phyloP scores from a whole-genome alignment of 2,797 vertebrate genomes.

The Spinus pinus region DNA sequence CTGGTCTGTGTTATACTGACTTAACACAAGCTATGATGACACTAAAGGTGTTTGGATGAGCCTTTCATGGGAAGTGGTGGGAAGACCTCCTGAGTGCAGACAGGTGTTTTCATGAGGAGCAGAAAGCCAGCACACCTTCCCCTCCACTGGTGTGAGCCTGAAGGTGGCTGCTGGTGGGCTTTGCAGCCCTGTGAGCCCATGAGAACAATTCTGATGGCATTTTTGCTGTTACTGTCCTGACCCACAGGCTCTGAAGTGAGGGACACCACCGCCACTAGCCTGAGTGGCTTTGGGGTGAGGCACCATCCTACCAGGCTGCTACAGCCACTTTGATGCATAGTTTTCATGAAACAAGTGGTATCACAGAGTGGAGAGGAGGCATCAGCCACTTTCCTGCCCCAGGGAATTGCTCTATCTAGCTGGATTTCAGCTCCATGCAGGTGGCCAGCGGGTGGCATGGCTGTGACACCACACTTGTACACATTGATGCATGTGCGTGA shows the following conservation, averaged over 20 bases:
- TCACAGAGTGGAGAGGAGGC: background rate
- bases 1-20: constrained; percentile 2
- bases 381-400: background rate
- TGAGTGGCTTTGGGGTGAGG: background rate
- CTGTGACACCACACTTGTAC: background rate
- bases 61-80: background rate
- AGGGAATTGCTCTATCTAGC: rapidly evolving
- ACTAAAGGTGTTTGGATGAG: constrained; percentile 34
- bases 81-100: background rate
- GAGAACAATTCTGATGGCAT: background rate
- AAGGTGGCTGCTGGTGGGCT: background rate
- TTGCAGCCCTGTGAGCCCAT: background rate
- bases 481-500: rapidly evolving
- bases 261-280: background rate
- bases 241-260: background rate
- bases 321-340: background rate
- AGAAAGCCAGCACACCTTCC: background rate
- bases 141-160: rapidly evolving
- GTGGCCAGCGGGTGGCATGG: background rate
- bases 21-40: constrained; percentile 54
- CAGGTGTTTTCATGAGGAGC: background rate
- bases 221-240: too few relatives aligned
- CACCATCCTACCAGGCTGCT: background rate
- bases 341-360: background rate
- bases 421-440: rapidly evolving